phyloP scores from a whole-genome alignment of 2,113 vertebrate genomes.

The Myiopsitta monachus region DNA sequence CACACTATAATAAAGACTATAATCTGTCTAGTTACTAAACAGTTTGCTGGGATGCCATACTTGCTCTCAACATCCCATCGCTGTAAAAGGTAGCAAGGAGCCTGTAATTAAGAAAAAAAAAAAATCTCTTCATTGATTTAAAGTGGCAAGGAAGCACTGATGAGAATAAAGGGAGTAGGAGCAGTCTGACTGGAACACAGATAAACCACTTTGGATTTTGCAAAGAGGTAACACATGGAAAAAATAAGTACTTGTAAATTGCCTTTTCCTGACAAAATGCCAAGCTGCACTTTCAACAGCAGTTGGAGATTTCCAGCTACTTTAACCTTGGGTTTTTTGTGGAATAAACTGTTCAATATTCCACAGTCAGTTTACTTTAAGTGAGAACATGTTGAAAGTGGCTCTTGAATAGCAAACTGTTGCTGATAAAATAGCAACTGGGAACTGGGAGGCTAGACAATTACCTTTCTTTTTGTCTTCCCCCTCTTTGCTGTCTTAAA shows the following conservation, averaged over 20 bases:
- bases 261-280: conserved; percentile 41
- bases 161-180: not conserved
- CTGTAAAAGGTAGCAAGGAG: not conserved
- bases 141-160: not conserved
- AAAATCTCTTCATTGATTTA: not conserved
- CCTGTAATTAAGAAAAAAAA: not conserved
- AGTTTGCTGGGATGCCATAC: not conserved
- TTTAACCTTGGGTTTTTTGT: not conserved
- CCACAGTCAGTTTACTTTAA: conserved; percentile 3
- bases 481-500: not conserved
- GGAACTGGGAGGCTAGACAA: not conserved
- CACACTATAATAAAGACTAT: not conserved
- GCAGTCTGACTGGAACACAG: not conserved
- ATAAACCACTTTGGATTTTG: not conserved
- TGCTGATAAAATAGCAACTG: not conserved
- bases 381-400: not conserved
- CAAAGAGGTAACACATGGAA: not conserved
- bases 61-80: not conserved
- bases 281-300: conserved; percentile 32
- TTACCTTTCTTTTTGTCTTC: not conserved
- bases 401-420: not conserved
- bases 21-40: not conserved
- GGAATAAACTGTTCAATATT: conserved; percentile 26
- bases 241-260: not conserved
- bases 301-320: not conserved